Evolutionary conservation across 2,888 invertebrate genomes (phyloP).

Genomic region (Hypena proboscidalis): DNA sequence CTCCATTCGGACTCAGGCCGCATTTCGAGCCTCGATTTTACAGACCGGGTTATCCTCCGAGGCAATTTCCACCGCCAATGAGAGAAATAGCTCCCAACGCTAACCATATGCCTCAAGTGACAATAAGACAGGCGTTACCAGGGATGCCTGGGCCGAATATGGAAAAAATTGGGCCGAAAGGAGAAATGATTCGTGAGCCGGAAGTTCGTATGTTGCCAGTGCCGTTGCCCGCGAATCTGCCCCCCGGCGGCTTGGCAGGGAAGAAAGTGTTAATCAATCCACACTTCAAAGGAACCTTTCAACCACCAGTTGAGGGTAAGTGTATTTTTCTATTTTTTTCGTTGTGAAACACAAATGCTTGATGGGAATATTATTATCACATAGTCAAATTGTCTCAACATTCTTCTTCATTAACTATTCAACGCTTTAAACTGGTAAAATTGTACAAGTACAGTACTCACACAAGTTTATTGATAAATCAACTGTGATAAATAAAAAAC

Average conservation of each 20-base stretch:
- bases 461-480: no score
- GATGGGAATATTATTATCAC: no score
- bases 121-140: slow-evolving; percentile 60
- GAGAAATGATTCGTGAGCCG: slow-evolving; percentile 50
- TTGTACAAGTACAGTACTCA: no score
- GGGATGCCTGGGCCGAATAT: slow-evolving; percentile 26
- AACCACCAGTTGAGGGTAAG: slow-evolving; percentile 83
- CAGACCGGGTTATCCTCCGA: slow-evolving; percentile 49
- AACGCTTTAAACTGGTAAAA: no score
- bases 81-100: slow-evolving; percentile 59
- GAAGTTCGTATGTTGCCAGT: slow-evolving; percentile 77
- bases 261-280: slow-evolving; percentile 89
- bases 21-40: slow-evolving; percentile 58
- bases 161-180: slow-evolving; percentile 31
- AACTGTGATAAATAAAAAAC: no score
- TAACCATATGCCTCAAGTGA: slow-evolving; percentile 67
- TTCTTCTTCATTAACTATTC: no score
- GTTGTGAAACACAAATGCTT: no score
- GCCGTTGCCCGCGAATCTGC: slow-evolving; percentile 59
- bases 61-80: slow-evolving; percentile 55
- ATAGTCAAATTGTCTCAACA: no score
- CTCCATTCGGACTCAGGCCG: slow-evolving; percentile 42
- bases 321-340: not conserved
- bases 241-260: slow-evolving; percentile 70
- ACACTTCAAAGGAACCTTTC: slow-evolving; percentile 87